Conservation (phyloP, 2,113 vertebrate genomes). For the Tylochromis polylepis region DNA sequence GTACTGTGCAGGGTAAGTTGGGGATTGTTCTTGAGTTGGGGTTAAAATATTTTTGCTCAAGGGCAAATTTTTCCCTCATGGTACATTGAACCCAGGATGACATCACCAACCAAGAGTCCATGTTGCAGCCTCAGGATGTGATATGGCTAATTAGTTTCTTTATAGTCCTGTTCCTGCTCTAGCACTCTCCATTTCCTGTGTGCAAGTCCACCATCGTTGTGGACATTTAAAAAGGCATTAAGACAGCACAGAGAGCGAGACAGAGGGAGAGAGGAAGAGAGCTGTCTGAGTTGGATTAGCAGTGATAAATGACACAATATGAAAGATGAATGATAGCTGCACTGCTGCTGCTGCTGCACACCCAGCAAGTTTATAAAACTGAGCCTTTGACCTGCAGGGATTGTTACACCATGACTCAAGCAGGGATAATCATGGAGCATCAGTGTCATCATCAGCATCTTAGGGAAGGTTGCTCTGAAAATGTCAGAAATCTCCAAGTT, state of each 20-base stretch:
- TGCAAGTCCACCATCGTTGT: background rate
- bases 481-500: background rate
- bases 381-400: background rate
- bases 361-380: background rate
- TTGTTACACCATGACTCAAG: background rate
- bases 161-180: background rate
- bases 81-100: background rate
- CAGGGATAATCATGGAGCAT: background rate
- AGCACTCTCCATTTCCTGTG: background rate
- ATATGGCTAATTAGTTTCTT: background rate
- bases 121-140: background rate
- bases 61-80: background rate
- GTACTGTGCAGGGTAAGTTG: background rate
- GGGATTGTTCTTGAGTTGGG: background rate
- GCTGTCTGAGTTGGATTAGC: background rate
- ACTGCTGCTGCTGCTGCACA: background rate
- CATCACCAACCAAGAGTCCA: background rate
- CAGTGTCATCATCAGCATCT: background rate
- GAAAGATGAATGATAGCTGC: background rate
- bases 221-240: background rate
- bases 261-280: background rate
- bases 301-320: background rate
- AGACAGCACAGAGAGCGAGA: background rate
- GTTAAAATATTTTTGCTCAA: background rate
- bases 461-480: background rate